Conservation (phyloP, 2,888 invertebrate genomes). For the Synanthedon andrenaeformis region DNA sequence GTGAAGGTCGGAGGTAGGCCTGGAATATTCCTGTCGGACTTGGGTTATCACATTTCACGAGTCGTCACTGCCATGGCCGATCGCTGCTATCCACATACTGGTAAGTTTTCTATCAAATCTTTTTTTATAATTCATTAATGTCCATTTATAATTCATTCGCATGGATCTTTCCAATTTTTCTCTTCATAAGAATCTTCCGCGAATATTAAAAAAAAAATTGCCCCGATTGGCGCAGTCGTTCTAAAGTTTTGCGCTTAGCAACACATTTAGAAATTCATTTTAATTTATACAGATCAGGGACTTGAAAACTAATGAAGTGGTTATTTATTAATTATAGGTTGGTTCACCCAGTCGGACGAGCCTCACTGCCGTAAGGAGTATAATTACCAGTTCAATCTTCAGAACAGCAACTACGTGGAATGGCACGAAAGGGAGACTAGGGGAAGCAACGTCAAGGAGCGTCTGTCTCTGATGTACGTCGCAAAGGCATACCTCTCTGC, state of each 20-base stretch:
- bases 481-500: conserved; percentile 84
- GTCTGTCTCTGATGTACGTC: conserved; percentile 82
- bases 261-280: background rate
- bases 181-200: background rate
- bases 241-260: too few species aligned
- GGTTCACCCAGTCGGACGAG: conserved; percentile 88
- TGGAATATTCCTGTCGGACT: conserved; percentile 86
- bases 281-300: background rate
- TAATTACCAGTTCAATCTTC: conserved; percentile 79
- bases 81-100: conserved; percentile 89
- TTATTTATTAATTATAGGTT: conserved; percentile 60
- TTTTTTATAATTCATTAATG: background rate
- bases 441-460: conserved; percentile 71
- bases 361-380: conserved; percentile 84
- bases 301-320: background rate
- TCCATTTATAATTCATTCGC: too few species aligned
- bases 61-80: conserved; percentile 91
- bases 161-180: background rate
- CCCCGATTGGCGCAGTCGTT: too few species aligned
- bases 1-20: conserved; percentile 79
- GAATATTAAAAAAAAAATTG: too few species aligned
- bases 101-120: conserved; percentile 39
- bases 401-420: conserved; percentile 81
- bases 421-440: conserved; percentile 87
- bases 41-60: conserved; percentile 90